Conservation (phyloP, 2,113 vertebrate genomes). For the Nansenia antarctica region DNA sequence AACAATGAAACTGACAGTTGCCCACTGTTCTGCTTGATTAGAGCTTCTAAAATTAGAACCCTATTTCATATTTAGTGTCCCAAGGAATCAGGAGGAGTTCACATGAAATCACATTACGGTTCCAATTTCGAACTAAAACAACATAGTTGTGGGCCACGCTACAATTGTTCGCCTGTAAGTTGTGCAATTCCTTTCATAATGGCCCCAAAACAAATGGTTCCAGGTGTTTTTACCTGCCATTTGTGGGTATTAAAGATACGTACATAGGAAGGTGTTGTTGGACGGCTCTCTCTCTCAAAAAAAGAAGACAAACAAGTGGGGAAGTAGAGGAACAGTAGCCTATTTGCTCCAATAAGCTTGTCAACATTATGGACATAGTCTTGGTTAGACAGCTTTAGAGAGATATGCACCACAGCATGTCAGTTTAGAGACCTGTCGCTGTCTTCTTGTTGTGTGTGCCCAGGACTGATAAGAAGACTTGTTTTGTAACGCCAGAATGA, state of each 20-base stretch:
- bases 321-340: not conserved
- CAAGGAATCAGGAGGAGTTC: not conserved
- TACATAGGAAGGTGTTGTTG: too few relatives aligned
- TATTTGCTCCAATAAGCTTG: not conserved
- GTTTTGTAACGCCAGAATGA: conserved; percentile 44
- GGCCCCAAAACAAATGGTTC: not conserved
- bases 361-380: not conserved
- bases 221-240: not conserved
- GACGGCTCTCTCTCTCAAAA: too few relatives aligned
- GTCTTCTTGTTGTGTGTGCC: not conserved
- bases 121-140: not conserved
- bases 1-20: not conserved
- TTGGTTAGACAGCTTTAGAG: not conserved
- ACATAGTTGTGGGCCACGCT: too few relatives aligned
- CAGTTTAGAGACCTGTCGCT: not conserved
- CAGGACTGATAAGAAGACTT: conserved; percentile 22
- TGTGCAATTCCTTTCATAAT: not conserved
- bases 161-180: not conserved
- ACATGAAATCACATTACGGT: not conserved
- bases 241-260: too few relatives aligned
- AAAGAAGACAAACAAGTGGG: too few relatives aligned
- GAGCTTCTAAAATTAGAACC: not conserved
- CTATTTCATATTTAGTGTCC: not conserved
- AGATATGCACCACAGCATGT: not conserved
- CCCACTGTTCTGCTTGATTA: not conserved